These are phyloP conservation scores for Mungos mungo DNA, from an alignment of 2,113 vertebrate species.

Conservation along the genomic window DNA sequence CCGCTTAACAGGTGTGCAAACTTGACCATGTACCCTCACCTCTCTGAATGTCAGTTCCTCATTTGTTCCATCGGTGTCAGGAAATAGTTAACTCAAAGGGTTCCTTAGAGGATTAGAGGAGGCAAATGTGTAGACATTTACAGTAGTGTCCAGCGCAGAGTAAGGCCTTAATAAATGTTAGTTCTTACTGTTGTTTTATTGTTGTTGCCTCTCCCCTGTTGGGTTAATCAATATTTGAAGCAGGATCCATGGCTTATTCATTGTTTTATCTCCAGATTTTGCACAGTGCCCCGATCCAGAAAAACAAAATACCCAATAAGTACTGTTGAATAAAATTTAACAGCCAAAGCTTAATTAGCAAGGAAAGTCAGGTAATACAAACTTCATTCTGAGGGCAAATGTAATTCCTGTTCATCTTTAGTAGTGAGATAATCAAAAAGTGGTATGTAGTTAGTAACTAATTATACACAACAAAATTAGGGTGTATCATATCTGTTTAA, in stretches of 20 bases:
- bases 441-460: neutral
- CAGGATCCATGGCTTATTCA: neutral
- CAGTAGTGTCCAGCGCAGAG: neutral
- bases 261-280: neutral
- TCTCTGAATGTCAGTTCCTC: neutral
- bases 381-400: conserved; percentile 26
- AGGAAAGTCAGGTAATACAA: conserved; percentile 28
- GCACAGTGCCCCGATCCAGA: neutral
- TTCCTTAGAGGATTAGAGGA: neutral
- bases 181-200: neutral
- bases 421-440: neutral
- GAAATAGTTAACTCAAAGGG: neutral
- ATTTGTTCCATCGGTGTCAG: neutral
- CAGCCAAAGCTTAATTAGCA: neutral
- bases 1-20: neutral
- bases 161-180: neutral
- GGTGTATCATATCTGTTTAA: neutral
- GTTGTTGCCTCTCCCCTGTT: neutral
- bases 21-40: neutral
- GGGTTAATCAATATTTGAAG: neutral
- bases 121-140: neutral
- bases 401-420: neutral
- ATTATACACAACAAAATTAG: neutral
- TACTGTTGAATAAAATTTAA: neutral
- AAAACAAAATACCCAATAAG: neutral